Percentiles rank a stretch among this genome's conserved stretches.
phyloP scores from a whole-genome alignment of 2,888 invertebrate species.

The Metellina segmentata region DNA sequence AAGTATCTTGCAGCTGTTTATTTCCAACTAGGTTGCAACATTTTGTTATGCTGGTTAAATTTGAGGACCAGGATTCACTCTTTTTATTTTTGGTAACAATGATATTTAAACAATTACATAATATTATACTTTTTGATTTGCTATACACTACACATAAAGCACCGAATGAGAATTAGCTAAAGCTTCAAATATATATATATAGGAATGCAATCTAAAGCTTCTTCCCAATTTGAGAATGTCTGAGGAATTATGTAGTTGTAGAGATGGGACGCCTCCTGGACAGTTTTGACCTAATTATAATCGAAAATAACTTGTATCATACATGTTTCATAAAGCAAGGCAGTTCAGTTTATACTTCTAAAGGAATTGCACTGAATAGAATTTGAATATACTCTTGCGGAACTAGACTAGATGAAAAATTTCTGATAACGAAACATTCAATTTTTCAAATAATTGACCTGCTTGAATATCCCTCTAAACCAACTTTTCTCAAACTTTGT shows the following conservation, averaged over 20 bases:
- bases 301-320: neutral
- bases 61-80: slow-evolving; percentile 67
- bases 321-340: too few species aligned
- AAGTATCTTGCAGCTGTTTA: slow-evolving; percentile 37
- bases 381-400: too few species aligned
- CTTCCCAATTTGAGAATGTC: slow-evolving; percentile 52
- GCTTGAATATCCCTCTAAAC: too few species aligned
- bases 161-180: slow-evolving; percentile 76
- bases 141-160: slow-evolving; percentile 77
- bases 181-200: slow-evolving; percentile 71
- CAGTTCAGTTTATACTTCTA: too few species aligned
- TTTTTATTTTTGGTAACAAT: slow-evolving; percentile 59
- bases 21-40: slow-evolving; percentile 49
- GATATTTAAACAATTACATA: slow-evolving; percentile 64
- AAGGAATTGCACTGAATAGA: too few species aligned
- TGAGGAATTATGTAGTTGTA: slow-evolving; percentile 61
- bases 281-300: slow-evolving; percentile 60
- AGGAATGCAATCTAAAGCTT: slow-evolving; percentile 75
- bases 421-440: too few species aligned
- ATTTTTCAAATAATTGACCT: too few species aligned
- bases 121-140: slow-evolving; percentile 64
- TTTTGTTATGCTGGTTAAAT: slow-evolving; percentile 48
- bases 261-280: slow-evolving; percentile 70
- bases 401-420: too few species aligned
- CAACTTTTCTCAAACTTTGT: too few species aligned